Conservation (phyloP, 2,888 invertebrate genomes). For the Troglohyphantes excavatus region DNA sequence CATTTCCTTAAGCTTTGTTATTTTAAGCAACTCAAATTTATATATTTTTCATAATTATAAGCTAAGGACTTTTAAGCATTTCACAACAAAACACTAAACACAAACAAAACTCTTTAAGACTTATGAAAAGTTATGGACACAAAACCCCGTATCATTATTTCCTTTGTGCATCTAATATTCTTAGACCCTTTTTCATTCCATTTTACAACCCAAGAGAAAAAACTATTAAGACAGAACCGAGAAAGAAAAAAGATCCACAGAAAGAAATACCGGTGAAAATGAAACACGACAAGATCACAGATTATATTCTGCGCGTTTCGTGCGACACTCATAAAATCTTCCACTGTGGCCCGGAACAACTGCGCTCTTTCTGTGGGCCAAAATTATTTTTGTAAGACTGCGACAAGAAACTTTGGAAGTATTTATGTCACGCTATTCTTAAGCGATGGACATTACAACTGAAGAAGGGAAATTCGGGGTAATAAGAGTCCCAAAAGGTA, state of each 20-base stretch:
- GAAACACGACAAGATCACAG: slow-evolving; percentile 26
- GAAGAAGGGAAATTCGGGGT: slow-evolving; percentile 52
- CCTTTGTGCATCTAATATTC: neutral
- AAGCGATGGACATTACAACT: slow-evolving; percentile 55
- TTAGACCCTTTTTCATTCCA: neutral
- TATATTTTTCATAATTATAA: too few relatives aligned
- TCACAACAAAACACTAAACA: too few relatives aligned
- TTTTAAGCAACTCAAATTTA: too few relatives aligned
- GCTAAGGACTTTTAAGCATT: too few relatives aligned
- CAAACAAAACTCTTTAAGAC: too few relatives aligned
- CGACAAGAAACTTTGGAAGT: slow-evolving; percentile 63
- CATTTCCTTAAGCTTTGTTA: too few relatives aligned
- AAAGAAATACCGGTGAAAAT: slow-evolving; percentile 39
- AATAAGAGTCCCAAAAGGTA: slow-evolving; percentile 59
- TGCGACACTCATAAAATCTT: slow-evolving; percentile 61
- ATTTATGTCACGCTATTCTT: slow-evolving; percentile 67
- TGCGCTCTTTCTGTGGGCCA: neutral
- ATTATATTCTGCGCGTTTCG: slow-evolving; percentile 48
- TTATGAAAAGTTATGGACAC: neutral
- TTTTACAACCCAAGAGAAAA: neutral
- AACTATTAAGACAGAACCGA: slow-evolving; percentile 29
- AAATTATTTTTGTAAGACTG: slow-evolving; percentile 71
- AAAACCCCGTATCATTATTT: neutral
- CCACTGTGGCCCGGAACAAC: slow-evolving; percentile 23
- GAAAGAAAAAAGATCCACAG: neutral